phyloP scores from a whole-genome alignment of 2,888 invertebrate species.

The Epinotia bilunana region DNA sequence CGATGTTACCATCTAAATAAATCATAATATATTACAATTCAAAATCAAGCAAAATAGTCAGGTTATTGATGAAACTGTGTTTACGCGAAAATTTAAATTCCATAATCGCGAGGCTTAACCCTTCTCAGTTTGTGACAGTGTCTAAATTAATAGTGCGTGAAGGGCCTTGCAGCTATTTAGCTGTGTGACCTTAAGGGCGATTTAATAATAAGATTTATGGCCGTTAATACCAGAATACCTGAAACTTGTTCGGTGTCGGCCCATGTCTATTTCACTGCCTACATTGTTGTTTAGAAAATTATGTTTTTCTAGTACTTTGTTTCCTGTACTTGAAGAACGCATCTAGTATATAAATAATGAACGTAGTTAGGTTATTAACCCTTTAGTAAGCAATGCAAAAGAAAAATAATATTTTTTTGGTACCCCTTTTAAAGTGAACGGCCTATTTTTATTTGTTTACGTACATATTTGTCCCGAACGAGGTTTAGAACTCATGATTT shows the following conservation, averaged over 20 bases:
- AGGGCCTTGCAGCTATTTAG: constrained; percentile 60
- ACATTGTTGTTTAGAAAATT: background rate
- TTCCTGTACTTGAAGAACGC: background rate
- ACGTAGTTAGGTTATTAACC: too few relatives aligned
- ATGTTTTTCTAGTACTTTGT: background rate
- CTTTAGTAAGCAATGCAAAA: too few relatives aligned
- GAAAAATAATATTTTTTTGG: too few relatives aligned
- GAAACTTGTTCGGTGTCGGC: constrained; percentile 28
- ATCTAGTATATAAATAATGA: background rate
- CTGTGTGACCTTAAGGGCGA: constrained; percentile 59
- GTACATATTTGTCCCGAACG: too few relatives aligned
- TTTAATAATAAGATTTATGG: constrained; percentile 52
- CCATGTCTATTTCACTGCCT: constrained; percentile 8
- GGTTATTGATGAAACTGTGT: constrained; percentile 40
- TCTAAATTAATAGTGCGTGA: constrained; percentile 74
- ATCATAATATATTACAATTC: background rate
- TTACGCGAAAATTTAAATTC: constrained; percentile 62
- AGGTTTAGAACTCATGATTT: too few relatives aligned
- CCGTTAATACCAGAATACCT: constrained; percentile 45
- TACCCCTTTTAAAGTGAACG: too few relatives aligned
- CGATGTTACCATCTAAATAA: background rate
- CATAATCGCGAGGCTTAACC: constrained; percentile 69
- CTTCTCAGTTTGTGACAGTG: constrained; percentile 71
- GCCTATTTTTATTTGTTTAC: too few relatives aligned
- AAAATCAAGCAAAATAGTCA: background rate